A percentile compares a stretch with the other conserved stretches of the same genome.
These are phyloP conservation scores for Saccopteryx leptura DNA, from an alignment of 2,113 vertebrate genomes.

Conservation along the genomic window DNA sequence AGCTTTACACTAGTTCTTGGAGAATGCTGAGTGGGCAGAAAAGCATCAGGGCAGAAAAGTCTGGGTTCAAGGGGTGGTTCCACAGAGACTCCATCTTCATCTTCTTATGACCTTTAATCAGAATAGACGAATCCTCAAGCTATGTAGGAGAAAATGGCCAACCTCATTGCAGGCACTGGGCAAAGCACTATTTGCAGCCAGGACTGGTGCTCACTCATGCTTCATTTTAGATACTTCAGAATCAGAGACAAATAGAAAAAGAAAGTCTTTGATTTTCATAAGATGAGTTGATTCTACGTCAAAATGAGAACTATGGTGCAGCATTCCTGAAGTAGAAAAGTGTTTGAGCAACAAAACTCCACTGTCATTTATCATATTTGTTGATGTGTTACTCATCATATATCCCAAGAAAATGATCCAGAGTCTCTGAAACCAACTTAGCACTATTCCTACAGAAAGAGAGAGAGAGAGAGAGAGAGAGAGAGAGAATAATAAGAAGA, in stretches of 20 bases:
- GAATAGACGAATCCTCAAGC: background rate
- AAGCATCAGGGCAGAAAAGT: background rate
- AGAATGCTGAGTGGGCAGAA: background rate
- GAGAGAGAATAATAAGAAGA: background rate
- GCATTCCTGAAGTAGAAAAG: background rate
- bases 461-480: background rate
- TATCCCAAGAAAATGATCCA: background rate
- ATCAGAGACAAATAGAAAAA: conserved; percentile 27
- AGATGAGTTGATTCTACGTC: background rate
- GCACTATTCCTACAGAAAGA: background rate
- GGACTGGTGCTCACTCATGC: background rate
- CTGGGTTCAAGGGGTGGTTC: background rate
- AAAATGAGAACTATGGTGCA: background rate
- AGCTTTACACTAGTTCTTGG: background rate
- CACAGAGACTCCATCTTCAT: background rate
- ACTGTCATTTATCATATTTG: background rate
- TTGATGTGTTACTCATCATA: background rate
- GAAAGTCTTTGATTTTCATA: background rate
- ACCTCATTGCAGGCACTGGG: background rate
- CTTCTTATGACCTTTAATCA: background rate
- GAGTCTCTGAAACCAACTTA: background rate
- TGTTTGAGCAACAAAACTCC: background rate
- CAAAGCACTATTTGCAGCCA: background rate
- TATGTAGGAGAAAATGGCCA: background rate
- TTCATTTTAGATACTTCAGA: conserved; percentile 11